Evolutionary conservation across 2,113 vertebrate species (phyloP).

Genomic region (Indicator maculatus): DNA sequence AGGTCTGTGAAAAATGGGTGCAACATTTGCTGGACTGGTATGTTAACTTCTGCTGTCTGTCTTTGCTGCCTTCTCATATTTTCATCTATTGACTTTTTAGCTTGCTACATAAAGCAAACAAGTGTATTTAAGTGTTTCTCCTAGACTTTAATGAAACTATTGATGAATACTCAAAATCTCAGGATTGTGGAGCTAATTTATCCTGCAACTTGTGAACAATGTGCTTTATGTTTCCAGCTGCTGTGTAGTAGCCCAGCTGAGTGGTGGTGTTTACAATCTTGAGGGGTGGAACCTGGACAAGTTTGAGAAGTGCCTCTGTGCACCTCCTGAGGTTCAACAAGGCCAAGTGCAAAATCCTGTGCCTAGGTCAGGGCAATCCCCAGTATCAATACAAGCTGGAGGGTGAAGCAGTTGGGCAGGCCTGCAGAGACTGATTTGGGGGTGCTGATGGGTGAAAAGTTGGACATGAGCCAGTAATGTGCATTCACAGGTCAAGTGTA

Average conservation of each 20-base stretch:
- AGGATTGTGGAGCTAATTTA: background rate
- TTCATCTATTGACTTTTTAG: background rate
- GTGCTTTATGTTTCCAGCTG: background rate
- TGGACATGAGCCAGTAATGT: background rate
- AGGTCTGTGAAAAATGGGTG: background rate
- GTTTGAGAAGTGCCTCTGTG: accelerated
- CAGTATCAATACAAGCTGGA: background rate
- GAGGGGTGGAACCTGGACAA: background rate
- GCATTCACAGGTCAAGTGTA: background rate
- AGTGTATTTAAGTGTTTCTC: background rate
- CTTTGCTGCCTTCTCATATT: background rate
- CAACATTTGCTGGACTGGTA: background rate
- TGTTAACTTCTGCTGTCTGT: background rate
- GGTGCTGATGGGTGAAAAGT: background rate
- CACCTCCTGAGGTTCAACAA: background rate
- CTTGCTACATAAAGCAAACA: background rate
- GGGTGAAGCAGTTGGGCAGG: background rate
- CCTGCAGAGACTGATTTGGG: background rate
- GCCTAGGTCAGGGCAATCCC: accelerated
- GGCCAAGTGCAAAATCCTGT: background rate
- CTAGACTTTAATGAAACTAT: background rate
- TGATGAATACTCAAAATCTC: background rate
- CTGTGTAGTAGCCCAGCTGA: background rate
- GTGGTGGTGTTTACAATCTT: accelerated
- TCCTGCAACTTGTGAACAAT: background rate